A percentile compares a stretch with the other conserved stretches of the same genome.
phyloP scores from a whole-genome alignment of 2,888 invertebrate genomes.

The Sylvicola cinctus region DNA sequence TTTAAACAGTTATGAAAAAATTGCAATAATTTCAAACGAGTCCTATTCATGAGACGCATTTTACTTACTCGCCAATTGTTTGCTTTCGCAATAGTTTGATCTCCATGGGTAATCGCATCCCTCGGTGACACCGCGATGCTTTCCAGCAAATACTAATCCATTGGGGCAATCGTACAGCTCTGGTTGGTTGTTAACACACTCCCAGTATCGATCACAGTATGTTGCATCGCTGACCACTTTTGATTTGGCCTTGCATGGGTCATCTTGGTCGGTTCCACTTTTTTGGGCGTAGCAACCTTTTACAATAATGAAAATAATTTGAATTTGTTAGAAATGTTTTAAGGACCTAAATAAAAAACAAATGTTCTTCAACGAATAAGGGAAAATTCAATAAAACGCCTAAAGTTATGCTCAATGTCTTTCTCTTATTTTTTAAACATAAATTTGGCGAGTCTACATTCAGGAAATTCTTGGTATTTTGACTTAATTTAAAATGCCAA shows the following conservation, averaged over 20 bases:
- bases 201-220: conserved; percentile 64
- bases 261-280: conserved; percentile 28
- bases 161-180: conserved; percentile 79
- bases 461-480: no score
- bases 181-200: conserved; percentile 64
- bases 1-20: no score
- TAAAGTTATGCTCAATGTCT: no score
- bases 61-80: conserved; percentile 50
- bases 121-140: conserved; percentile 70
- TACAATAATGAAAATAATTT: no score
- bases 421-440: no score
- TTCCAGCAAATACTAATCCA: conserved; percentile 74
- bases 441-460: no score
- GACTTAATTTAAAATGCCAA: no score
- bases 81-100: conserved; percentile 66
- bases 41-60: no score
- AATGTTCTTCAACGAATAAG: no score
- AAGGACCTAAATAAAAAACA: no score
- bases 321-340: no score
- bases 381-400: no score
- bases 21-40: neutral
- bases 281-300: conserved; percentile 9
- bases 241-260: conserved; percentile 64
- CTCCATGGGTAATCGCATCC: conserved; percentile 83
- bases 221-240: conserved; percentile 56